A percentile compares a stretch with the other conserved stretches of the same genome.
Conservation (phyloP, 2,797 vertebrate species). For the Spondyliosoma cantharus region DNA sequence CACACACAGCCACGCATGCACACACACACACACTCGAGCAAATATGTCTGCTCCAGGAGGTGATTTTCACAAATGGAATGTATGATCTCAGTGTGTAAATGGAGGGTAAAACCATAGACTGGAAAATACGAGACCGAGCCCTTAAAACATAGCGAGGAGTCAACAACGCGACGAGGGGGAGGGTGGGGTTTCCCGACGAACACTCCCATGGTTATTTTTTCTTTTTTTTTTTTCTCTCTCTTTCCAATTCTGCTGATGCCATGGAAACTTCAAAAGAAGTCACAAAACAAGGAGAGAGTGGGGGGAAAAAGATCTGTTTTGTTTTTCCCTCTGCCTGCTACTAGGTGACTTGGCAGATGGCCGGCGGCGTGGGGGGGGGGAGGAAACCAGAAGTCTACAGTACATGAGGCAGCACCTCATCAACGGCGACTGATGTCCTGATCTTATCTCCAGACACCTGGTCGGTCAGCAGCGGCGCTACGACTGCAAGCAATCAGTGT, state of each 20-base stretch:
- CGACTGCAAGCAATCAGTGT: conserved; percentile 46
- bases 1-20: conserved; percentile 29
- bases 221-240: background rate
- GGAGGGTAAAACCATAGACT: conserved; percentile 70
- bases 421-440: conserved; percentile 41
- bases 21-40: conserved; percentile 15
- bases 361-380: conserved; percentile 19
- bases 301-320: conserved; percentile 64
- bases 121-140: conserved; percentile 76
- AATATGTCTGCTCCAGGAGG: conserved; percentile 67
- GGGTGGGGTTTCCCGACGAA: conserved; percentile 76
- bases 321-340: conserved; percentile 71
- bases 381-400: conserved; percentile 50
- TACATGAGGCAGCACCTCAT: conserved; percentile 53
- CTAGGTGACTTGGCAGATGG: conserved; percentile 72
- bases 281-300: conserved; percentile 40
- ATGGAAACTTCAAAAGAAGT: conserved; percentile 81
- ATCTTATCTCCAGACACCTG: conserved; percentile 67
- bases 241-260: conserved; percentile 64
- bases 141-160: conserved; percentile 66
- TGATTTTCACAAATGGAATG: conserved; percentile 81
- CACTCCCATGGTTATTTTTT: conserved; percentile 39
- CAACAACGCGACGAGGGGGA: conserved; percentile 61
- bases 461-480: conserved; percentile 26
- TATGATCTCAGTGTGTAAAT: conserved; percentile 76